Base-by-base conservation (phyloP, 2,888 invertebrate species). In the Cremastinae sp. region DNA sequence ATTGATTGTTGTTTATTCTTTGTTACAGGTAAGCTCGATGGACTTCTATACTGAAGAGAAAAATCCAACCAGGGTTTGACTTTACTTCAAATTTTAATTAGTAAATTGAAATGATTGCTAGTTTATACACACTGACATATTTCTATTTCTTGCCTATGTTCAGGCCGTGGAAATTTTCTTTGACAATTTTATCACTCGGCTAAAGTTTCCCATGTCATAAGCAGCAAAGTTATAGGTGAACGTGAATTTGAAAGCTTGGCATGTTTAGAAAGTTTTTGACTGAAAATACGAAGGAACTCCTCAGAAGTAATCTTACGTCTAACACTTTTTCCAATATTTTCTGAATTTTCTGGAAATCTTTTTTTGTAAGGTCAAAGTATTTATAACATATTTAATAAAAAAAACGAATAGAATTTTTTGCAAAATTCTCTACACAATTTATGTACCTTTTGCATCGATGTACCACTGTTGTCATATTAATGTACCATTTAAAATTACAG, bases 171-270 rank as follows among this genome's bases (percentile, higher is more conserved):
- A 70, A 61, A 61, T 62, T 39, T 28, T 10, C 47, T 39, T 20
- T 41, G 59, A 59, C 53, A 59, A 76, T 61, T 72, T 76, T 76
- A 76, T 76, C 47, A 62, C 64, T 51, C 62, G 47, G 37, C 41
- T 68, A 62, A 58, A 69, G 49, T 69, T 72, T 53, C 43, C 9
- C 51, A 45, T n/a, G 39, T 49, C 62, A 18, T 47, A 49, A 12
- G 9, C 37, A 53, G 22, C 51, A 43, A 56, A 10, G 35, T 58
- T 35, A 71, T 65, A 22, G 9, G 53, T 28, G 2, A 28, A 3
- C 37, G 14, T 62, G 20, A 39, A 72, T 53, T 68, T 69, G 39
- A 62, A 28, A 53, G 72, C 56, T 62, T 16, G 61, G 28, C 5
- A 41, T 12, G 49, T 7, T 8, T 39, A 16, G 14, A 14, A 69